A percentile compares a stretch with the other conserved stretches of the same genome.
These are phyloP conservation scores for Cyaniris semiargus DNA, from an alignment of 2,888 invertebrate genomes.

Conservation along the genomic window DNA sequence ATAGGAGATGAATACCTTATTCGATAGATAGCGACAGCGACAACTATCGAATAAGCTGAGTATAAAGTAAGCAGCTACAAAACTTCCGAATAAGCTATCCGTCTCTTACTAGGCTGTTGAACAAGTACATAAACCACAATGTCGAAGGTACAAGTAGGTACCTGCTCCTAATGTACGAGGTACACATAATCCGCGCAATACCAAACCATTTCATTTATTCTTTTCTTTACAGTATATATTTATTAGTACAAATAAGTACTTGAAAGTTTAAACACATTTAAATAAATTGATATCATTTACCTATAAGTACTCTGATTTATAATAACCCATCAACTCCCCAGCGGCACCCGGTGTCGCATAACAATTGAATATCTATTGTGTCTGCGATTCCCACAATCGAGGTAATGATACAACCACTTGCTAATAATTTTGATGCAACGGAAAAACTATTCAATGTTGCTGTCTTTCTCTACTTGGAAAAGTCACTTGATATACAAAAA, in stretches of 20 bases:
- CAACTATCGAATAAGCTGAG: too few relatives aligned
- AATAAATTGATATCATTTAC: not conserved
- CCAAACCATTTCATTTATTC: not conserved
- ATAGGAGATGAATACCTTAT: not conserved
- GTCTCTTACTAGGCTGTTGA: not conserved
- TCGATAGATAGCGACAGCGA: too few relatives aligned
- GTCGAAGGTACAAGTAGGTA: constrained; percentile 40
- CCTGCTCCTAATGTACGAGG: not conserved
- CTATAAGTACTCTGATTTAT: not conserved
- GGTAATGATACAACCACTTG: too few relatives aligned
- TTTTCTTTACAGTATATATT: constrained; percentile 31
- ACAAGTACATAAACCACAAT: constrained; percentile 29
- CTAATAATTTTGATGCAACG: not conserved
- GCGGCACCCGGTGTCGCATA: too few relatives aligned
- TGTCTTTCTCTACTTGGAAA: not conserved
- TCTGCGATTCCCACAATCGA: too few relatives aligned
- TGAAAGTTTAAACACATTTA: not conserved
- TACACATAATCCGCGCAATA: not conserved
- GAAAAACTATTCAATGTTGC: not conserved
- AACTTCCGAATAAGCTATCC: not conserved
- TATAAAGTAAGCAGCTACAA: not conserved
- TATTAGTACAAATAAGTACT: not conserved
- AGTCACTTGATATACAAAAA: not conserved
- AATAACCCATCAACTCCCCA: too few relatives aligned
- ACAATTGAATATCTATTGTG: too few relatives aligned